Evolutionary conservation across 1,140 invertebrate species (phyloP).

Genomic region (Pectinophora gossypiella): DNA sequence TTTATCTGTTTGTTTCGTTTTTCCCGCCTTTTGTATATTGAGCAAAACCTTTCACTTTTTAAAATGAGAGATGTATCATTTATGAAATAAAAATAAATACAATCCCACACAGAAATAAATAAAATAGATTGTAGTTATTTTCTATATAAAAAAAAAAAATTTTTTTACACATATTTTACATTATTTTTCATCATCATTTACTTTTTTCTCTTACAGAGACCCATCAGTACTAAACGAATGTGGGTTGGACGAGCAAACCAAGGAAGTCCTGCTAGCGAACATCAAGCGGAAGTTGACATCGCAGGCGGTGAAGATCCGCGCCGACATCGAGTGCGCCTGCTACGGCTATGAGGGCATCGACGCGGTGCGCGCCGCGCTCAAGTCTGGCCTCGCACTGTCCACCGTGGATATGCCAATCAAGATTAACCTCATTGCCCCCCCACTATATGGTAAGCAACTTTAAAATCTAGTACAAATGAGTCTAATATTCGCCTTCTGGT

Average conservation of each 20-base stretch:
- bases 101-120: too few species aligned
- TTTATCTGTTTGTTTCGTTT: too few species aligned
- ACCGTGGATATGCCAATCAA: slow-evolving; percentile 97
- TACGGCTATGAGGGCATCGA: slow-evolving; percentile 99
- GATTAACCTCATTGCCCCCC: slow-evolving; percentile 99
- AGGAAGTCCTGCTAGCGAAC: slow-evolving; percentile 94
- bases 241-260: slow-evolving; percentile 94
- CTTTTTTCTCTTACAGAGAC: slow-evolving; percentile 79
- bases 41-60: too few species aligned
- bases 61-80: too few species aligned
- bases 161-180: background rate
- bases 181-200: slow-evolving; percentile 5
- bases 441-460: slow-evolving; percentile 91
- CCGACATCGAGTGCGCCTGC: slow-evolving; percentile 98
- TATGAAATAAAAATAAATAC: too few species aligned
- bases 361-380: slow-evolving; percentile 96
- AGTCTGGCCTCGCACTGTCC: slow-evolving; percentile 93
- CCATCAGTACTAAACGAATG: slow-evolving; percentile 97
- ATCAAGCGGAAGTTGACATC: slow-evolving; percentile 98
- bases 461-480: too few species aligned
- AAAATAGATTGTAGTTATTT: too few species aligned
- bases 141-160: slow-evolving; percentile 8
- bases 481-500: too few species aligned
- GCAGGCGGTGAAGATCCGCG: slow-evolving; percentile 97
- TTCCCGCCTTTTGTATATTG: too few species aligned